Conservation (phyloP, 1,140 invertebrate species). For the Drosophila orena region DNA sequence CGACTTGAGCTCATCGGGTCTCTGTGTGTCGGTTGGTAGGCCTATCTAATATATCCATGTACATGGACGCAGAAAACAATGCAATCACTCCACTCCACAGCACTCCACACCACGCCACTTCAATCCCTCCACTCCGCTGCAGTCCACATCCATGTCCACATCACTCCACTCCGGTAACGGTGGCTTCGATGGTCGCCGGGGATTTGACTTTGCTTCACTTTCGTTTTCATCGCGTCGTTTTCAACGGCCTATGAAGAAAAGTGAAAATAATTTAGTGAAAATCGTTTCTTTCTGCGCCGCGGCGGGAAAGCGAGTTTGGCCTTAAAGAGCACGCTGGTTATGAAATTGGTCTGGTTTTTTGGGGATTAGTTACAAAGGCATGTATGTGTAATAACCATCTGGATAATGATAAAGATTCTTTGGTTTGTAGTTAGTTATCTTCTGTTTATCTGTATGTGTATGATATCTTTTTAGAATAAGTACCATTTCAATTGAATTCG, state of each 20-base stretch:
- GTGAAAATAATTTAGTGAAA: slow-evolving; percentile 60
- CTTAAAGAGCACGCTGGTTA: slow-evolving; percentile 15
- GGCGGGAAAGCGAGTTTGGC: slow-evolving; percentile 35
- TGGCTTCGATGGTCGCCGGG: slow-evolving; percentile 21
- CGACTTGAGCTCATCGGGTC: slow-evolving; percentile 39
- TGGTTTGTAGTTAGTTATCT: too few relatives aligned
- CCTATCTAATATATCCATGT: slow-evolving; percentile 46
- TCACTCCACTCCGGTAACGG: slow-evolving; percentile 6
- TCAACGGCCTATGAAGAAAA: slow-evolving; percentile 54
- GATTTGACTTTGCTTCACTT: slow-evolving; percentile 58
- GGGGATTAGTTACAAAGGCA: neutral
- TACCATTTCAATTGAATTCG: too few relatives aligned
- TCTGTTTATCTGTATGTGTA: too few relatives aligned
- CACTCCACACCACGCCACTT: neutral
- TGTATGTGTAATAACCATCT: neutral
- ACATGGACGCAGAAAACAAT: slow-evolving; percentile 29
- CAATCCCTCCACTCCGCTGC: slow-evolving; percentile 1
- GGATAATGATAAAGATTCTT: neutral
- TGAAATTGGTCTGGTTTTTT: slow-evolving; percentile 21
- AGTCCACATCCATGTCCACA: neutral
- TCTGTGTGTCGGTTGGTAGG: slow-evolving; percentile 52
- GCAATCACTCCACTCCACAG: slow-evolving; percentile 26
- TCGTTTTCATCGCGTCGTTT: slow-evolving; percentile 48
- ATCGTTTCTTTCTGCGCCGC: slow-evolving; percentile 28
- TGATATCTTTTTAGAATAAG: too few relatives aligned